Base-by-base conservation (phyloP, 1,140 invertebrate species). In the Meloidogyne hapla region DNA sequence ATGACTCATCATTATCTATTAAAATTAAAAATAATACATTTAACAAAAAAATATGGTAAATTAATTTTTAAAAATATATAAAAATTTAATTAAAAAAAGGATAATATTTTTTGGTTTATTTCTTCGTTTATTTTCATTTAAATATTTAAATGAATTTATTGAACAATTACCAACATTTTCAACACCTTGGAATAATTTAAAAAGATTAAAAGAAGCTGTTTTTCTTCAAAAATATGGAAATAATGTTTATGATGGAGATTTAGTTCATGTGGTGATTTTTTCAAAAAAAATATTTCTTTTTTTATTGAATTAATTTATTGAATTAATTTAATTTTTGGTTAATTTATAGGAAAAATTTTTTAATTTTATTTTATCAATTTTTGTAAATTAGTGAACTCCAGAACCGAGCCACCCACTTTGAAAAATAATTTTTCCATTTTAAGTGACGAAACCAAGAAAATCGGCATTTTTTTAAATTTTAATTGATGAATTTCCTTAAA, bases 211-310 rank as follows among this genome's bases (percentile, higher is more conserved):
- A 61, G 83, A 85, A 72, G 84, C 74, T 25, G 67, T 84, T 23
- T 78, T 78, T 18, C 69, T 84, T 40, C 45, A 79, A 15, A 65
- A 77, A 6, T 66, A 78, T n/a, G 33, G 33, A 15, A 65, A 73
- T 21, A 69, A 80, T 63, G 25, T 80, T 21, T 84, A 86, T 76
- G 79, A 84, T 33, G 77, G 84, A 9, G 84, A 84, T 65, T 67
- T 77, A 8, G 77, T 86, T 70, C 82, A 83, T 45, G 73, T 84
- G 71, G 83, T 84, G 40, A 48, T 18, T 79, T 65, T 61, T 10
- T 70, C 21, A 70, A 33, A 48, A 33, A 68, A 33, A 33, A 18
- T 66, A 33, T 18, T 66, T 4, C 18, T 66, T 66, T 66, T 66
- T 15, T n/a, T n/a, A n/a, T n/a, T n/a, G n/a, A n/a, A n/a, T n/a